Percentiles rank a stretch among this genome's conserved stretches.
phyloP scores from a whole-genome alignment of 30 jellyfish, hydroid and myxozoan species.

The Chrysaora quinquecirrha region DNA sequence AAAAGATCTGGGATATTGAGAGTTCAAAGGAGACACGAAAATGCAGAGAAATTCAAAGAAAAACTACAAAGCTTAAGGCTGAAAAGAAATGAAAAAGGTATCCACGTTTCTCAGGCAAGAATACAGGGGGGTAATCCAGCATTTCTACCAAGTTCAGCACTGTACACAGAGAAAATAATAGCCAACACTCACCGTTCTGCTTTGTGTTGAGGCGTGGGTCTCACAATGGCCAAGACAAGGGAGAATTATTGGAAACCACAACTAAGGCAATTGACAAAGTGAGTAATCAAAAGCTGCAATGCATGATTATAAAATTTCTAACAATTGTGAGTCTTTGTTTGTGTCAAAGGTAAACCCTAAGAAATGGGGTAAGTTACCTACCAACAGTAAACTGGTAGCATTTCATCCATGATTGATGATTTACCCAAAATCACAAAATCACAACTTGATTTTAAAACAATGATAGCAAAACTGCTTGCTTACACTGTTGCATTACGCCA shows the following conservation, averaged over 20 bases:
- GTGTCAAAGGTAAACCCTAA: slow-evolving; percentile 5
- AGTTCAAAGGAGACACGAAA: no score
- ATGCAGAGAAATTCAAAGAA: no score
- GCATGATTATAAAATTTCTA: slow-evolving; percentile 1
- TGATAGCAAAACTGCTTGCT: slow-evolving; percentile 19
- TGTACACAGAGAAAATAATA: no score
- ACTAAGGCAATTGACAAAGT: slow-evolving; percentile 21
- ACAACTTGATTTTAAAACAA: slow-evolving; percentile 11
- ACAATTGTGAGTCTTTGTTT: background rate
- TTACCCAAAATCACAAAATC: slow-evolving; percentile 6
- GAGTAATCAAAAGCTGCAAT: slow-evolving; percentile 16
- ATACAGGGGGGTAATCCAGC: slow-evolving; percentile 33
- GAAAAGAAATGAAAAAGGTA: no score
- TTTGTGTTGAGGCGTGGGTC: background rate
- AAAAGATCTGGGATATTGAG: background rate
- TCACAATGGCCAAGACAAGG: slow-evolving; percentile 36
- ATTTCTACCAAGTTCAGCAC: no score
- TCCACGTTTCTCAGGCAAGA: slow-evolving; percentile 33
- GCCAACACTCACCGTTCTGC: no score
- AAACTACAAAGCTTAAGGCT: no score
- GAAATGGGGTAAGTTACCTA: slow-evolving; percentile 3
- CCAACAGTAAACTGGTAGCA: slow-evolving; percentile 26
- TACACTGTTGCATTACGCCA: slow-evolving; percentile 35
- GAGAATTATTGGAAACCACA: slow-evolving; percentile 37
- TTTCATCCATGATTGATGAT: slow-evolving; percentile 34